Evolutionary conservation across 1,140 invertebrate genomes (phyloP).

Genomic region (Calephelis nemesis): DNA sequence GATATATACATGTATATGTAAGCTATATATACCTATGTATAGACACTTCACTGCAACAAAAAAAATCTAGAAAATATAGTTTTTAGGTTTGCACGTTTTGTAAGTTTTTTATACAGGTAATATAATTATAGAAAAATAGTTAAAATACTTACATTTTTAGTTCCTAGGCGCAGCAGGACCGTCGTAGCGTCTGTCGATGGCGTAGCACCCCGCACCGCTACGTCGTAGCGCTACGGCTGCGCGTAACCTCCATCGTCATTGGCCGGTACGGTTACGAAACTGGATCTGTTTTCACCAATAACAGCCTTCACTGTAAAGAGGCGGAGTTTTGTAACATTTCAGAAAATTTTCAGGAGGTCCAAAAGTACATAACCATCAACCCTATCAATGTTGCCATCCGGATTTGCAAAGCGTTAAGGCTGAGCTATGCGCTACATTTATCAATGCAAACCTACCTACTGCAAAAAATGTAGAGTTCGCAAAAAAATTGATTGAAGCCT

Average conservation of each 20-base stretch:
- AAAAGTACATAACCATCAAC: conserved; percentile 55
- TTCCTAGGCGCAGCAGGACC: conserved; percentile 69
- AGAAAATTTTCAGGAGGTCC: conserved; percentile 71
- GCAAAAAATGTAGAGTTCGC: too few relatives aligned
- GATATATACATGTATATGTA: conserved; percentile 21
- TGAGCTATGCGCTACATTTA: conserved; percentile 13
- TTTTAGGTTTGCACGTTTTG: neutral
- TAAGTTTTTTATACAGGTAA: conserved; percentile 19
- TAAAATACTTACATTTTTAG: conserved; percentile 72
- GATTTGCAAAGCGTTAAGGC: conserved; percentile 30
- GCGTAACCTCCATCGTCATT: conserved; percentile 60
- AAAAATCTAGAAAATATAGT: neutral
- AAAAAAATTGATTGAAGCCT: too few relatives aligned
- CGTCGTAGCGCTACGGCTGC: conserved; percentile 63
- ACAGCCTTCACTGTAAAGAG: conserved; percentile 54
- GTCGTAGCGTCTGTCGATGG: conserved; percentile 69
- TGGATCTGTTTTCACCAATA: conserved; percentile 55
- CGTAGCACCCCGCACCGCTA: conserved; percentile 66
- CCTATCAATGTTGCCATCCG: conserved; percentile 45
- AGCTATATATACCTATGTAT: conserved; percentile 26
- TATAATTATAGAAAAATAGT: conserved; percentile 26
- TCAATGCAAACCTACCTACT: neutral
- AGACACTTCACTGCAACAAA: neutral
- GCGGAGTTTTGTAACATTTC: conserved; percentile 71
- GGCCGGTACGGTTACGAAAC: conserved; percentile 52